Percentiles rank a stretch among this genome's conserved stretches.
Evolutionary conservation across 2,797 vertebrate species (phyloP).

Genomic region (Yasuhikotakia modesta): DNA sequence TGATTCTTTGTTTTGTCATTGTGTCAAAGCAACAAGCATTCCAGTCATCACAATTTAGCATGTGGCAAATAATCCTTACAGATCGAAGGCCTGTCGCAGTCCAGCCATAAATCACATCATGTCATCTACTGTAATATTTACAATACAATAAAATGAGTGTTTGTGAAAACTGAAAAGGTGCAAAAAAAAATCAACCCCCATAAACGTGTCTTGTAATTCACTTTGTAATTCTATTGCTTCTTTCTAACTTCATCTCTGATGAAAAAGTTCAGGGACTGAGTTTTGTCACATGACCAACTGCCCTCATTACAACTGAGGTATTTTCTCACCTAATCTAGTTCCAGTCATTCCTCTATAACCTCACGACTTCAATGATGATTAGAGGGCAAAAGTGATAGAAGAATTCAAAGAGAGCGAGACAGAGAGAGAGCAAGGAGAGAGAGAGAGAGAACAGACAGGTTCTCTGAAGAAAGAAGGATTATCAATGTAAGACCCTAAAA

Average conservation of each 20-base stretch:
- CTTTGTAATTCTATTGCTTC: background rate
- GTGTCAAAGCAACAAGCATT: background rate
- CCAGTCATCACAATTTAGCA: background rate
- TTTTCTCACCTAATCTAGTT: conserved; percentile 19
- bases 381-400: conserved; percentile 23
- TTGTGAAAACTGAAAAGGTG: background rate
- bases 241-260: background rate
- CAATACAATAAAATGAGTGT: background rate
- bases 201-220: background rate
- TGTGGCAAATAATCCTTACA: background rate
- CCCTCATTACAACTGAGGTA: conserved; percentile 6
- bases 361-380: conserved; percentile 39
- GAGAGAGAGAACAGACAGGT: conserved; percentile 20
- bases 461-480: conserved; percentile 50
- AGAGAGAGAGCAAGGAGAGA: conserved; percentile 5
- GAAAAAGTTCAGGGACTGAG: background rate
- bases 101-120: background rate
- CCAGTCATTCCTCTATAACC: conserved; percentile 6
- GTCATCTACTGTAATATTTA: background rate
- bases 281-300: conserved; percentile 1
- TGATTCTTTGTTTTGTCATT: background rate
- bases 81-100: background rate
- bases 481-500: conserved; percentile 52
- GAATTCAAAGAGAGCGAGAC: conserved; percentile 26
- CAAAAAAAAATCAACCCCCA: background rate